Base-by-base conservation (phyloP, 2,113 vertebrate species). In the Neolamprologus fasciatus region DNA sequence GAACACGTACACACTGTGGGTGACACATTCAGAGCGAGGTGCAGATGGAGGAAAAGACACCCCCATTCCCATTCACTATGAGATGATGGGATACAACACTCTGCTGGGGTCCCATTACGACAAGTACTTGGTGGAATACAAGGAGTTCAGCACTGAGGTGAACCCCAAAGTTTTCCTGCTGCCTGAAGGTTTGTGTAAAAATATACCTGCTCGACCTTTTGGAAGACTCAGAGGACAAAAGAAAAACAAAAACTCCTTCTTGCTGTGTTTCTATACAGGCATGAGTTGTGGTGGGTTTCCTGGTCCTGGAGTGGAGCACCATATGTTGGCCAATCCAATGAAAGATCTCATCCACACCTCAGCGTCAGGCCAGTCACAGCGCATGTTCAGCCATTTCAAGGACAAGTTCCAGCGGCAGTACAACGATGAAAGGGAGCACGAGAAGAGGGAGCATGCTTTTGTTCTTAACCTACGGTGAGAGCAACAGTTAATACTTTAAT, bases 61-160 rank as follows among this genome's bases (percentile, higher is more conserved):
- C 1, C 63, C 95, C 3, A 81, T 61, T 8, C 96, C 97, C 0
- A 86, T 97, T 71, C 97, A 97, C 71, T 97, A 97, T 1, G 96
- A 97, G 93, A 97, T 96, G 97, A 92, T 88, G 45, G 97, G 97
- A 4, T 97, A 96, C 93, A 97, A 98, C 94, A 96, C 94, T 2
- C 94, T 97, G 78, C 91, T 97, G 92, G 97, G 96, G 2, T 98
- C 97, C 58, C 97, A 97, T 91, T 97, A 97, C 1, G 97, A 98
- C 94, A 97, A 97, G 85, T 97, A 97, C 6, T 89, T 98, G 84
- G 95, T 97, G 17, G 80, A 97, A 91, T 97, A 96, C 96, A 92
- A 80, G 1, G 96, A 96, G 33, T 97, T 97, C 68, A 92, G 92
- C 87, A 79, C 94, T 85, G 82, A 89, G 4, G 95, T 95, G 73